Evolutionary conservation across 2,888 invertebrate species (phyloP), one percentile per base, ranked within the genome.

Genomic region (Standfussiana lucernea): DNA sequence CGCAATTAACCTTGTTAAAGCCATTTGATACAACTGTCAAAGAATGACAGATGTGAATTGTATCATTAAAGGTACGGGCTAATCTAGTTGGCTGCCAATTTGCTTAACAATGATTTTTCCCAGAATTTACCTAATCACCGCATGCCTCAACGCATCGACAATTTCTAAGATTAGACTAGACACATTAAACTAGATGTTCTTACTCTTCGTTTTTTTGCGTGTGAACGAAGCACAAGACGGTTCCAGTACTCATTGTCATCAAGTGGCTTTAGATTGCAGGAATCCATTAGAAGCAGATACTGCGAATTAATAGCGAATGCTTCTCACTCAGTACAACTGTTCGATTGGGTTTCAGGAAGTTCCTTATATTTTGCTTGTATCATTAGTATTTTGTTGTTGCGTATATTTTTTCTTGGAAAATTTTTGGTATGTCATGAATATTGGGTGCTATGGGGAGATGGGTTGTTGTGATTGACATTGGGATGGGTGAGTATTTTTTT

Each of bases 251-350:
- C 85, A 89, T 88, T 87, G 88, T 89, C 90, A 81, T 89, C 87
- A 86, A 93, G 92, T 91, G 92, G 92, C 92, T 84, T 88, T 93
- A 90, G 90, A 90, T 89, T 89, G 92, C 93, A 93, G 91, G 90
- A 91, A 90, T 90, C 93, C 92, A 92, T 93, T 93, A 92, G 88
- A 79, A 88, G 83, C 93, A 93, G 93, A 93, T 89, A 91, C 90
- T 87, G 88, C 75, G 90, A 90, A 92, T 91, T 92, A 92, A 92
- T 91, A 83, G 89, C 82, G 86, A 87, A 89, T 83, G 77, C 82
- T 61, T 78, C 77, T 82, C 79, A 80, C 75, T 75, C 59, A 37
- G 32, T 79, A 79, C 18, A 13, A 47, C 56, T 28, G 35, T 79
- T 71, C 82, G 72, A 75, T 78, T 42, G 37, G 64, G 62, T 68